Percentiles rank a stretch among this genome's conserved stretches.
Conservation (phyloP, 2,797 vertebrate genomes). For the Leptatherina wallacei region DNA sequence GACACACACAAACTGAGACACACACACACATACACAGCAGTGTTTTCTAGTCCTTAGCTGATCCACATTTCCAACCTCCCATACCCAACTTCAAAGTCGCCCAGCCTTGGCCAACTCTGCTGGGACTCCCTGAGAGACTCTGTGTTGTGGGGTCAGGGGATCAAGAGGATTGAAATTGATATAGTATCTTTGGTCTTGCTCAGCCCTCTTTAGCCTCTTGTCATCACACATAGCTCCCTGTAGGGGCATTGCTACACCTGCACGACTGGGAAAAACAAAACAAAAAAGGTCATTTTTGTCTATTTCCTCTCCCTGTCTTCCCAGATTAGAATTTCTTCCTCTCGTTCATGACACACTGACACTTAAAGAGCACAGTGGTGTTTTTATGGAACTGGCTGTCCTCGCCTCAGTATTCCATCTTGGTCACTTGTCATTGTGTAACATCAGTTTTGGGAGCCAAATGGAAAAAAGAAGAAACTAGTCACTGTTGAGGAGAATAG, state of each 20-base stretch:
- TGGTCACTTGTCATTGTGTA: conserved; percentile 55
- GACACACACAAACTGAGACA: conserved; percentile 19
- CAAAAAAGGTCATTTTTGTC: conserved; percentile 37
- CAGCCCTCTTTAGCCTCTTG: conserved; percentile 74
- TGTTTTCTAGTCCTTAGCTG: conserved; percentile 61
- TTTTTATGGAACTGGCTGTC: conserved; percentile 44
- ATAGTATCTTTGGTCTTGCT: conserved; percentile 70
- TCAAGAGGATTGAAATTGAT: conserved; percentile 84
- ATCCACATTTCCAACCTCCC: conserved; percentile 55
- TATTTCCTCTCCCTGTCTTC: conserved; percentile 28
- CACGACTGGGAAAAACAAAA: conserved; percentile 3
- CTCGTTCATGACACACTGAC: conserved; percentile 48
- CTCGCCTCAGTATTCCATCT: conserved; percentile 34
- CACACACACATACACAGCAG: conserved; percentile 23
- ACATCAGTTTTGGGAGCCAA: conserved; percentile 15
- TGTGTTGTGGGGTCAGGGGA: conserved; percentile 70
- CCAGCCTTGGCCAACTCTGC: conserved; percentile 55
- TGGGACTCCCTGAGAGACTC: conserved; percentile 74
- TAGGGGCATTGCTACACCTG: conserved; percentile 55
- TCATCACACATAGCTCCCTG: conserved; percentile 53
- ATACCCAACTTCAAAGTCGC: conserved; percentile 77
- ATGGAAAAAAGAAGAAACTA: conserved; percentile 25
- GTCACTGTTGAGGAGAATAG: conserved; percentile 30
- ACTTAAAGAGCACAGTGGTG: conserved; percentile 44
- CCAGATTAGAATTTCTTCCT: conserved; percentile 42